These are phyloP conservation scores for Lacerta viridis DNA, from an alignment of 2,797 vertebrate genomes.

Conservation along the genomic window DNA sequence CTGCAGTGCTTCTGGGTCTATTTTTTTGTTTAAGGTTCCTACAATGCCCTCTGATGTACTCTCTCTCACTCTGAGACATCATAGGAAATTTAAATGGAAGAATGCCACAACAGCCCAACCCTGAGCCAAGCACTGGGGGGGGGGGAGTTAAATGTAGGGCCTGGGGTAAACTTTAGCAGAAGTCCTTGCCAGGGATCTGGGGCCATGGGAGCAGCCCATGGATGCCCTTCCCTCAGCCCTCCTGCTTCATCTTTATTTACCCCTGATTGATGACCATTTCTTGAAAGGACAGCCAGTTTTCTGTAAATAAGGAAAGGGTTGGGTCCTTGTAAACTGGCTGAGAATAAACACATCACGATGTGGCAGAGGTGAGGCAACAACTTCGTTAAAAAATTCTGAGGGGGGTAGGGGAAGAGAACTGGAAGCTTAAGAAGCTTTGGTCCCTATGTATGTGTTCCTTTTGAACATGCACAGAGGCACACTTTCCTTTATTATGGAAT, in stretches of 20 bases:
- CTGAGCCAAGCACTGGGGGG: not conserved
- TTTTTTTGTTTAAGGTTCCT: not conserved
- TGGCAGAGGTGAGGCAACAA: no score
- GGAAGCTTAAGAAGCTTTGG: not conserved
- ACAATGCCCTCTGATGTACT: not conserved
- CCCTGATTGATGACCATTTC: not conserved
- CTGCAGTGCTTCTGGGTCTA: no score
- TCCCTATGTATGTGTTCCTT: not conserved
- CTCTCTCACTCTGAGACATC: no score
- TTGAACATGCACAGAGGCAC: not conserved
- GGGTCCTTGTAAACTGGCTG: conserved; percentile 29
- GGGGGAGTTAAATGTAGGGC: not conserved
- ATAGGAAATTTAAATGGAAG: not conserved
- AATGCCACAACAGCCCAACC: not conserved
- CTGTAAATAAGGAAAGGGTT: conserved; percentile 14
- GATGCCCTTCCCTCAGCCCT: no score
- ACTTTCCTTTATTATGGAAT: not conserved
- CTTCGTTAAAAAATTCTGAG: not conserved
- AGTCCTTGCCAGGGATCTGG: not conserved
- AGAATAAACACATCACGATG: conserved; percentile 3
- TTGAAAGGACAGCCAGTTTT: not conserved
- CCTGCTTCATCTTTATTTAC: conserved; percentile 7
- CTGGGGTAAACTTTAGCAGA: not conserved
- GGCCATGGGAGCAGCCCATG: not conserved
- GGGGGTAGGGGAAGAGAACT: not conserved